Percentiles rank a stretch among this genome's conserved stretches.
Evolutionary conservation across 2,113 vertebrate genomes (phyloP).

Genomic region (Rattus rattus): DNA sequence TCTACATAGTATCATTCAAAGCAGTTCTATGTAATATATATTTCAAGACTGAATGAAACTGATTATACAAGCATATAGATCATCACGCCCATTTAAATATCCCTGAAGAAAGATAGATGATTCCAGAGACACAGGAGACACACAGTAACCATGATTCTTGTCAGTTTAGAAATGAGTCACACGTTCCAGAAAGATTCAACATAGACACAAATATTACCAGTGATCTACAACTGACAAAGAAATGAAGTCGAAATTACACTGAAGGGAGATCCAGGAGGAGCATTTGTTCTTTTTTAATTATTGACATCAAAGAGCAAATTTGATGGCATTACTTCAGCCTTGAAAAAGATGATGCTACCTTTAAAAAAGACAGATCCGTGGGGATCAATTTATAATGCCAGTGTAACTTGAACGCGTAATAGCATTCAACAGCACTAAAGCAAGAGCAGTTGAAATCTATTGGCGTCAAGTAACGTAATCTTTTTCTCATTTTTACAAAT

Average conservation of each 20-base stretch:
- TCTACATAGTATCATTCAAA: neutral
- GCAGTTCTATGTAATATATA: neutral
- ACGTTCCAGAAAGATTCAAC: neutral
- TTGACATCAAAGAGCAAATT: constrained; percentile 77
- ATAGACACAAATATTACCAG: neutral
- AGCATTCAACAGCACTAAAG: constrained; percentile 34
- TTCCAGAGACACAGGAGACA: neutral
- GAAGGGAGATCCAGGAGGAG: constrained; percentile 58
- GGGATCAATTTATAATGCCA: constrained; percentile 66
- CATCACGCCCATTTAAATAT: neutral
- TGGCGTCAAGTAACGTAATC: neutral
- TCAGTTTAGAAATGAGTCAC: neutral
- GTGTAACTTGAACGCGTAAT: constrained; percentile 31
- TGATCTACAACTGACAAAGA: constrained; percentile 44
- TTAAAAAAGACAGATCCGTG: constrained; percentile 53
- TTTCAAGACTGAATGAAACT: neutral
- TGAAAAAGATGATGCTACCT: constrained; percentile 69
- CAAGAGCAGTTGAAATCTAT: constrained; percentile 33
- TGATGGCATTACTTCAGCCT: constrained; percentile 65
- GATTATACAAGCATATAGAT: neutral
- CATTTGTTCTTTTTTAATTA: constrained; percentile 77
- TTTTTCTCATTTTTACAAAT: neutral
- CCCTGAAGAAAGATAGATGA: neutral
- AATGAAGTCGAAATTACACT: constrained; percentile 25
- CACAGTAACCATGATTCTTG: neutral